These are phyloP conservation scores for Acestrorhynchus altus DNA, from an alignment of 2,797 vertebrate genomes.

Conservation along the genomic window DNA sequence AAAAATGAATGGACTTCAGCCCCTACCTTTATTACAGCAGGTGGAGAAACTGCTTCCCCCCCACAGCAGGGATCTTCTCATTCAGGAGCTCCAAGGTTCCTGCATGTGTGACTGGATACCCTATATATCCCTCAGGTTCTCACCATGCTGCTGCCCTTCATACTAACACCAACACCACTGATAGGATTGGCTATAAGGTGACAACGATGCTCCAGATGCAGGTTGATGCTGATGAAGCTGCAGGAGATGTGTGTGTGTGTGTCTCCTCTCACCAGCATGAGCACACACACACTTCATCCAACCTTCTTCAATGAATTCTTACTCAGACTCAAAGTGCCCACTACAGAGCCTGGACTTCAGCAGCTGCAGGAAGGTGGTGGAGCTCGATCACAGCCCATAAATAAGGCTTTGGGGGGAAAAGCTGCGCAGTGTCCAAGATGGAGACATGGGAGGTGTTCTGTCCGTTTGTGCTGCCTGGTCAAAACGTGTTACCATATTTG, in stretches of 20 bases:
- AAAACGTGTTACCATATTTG: no score
- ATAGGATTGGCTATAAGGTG: constrained; percentile 5
- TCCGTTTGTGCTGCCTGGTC: no score
- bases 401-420: not conserved
- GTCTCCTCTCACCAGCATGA: constrained; percentile 9
- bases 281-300: no score
- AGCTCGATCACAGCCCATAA: not conserved
- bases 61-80: constrained; percentile 45
- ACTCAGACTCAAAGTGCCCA: not conserved
- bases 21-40: constrained; percentile 50
- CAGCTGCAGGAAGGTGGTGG: not conserved
- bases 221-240: constrained; percentile 20
- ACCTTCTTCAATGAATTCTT: no score
- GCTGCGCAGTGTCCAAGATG: constrained; percentile 8
- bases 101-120: constrained; percentile 49
- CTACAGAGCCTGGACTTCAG: not conserved
- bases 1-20: no score
- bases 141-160: constrained; percentile 58
- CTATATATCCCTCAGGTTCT: constrained; percentile 43
- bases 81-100: constrained; percentile 52
- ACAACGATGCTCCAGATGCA: constrained; percentile 23
- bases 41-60: constrained; percentile 52
- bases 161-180: constrained; percentile 22
- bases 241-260: not conserved
- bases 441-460: no score